phyloP scores from a whole-genome alignment of 2,113 vertebrate species.

The Rostratula benghalensis region DNA sequence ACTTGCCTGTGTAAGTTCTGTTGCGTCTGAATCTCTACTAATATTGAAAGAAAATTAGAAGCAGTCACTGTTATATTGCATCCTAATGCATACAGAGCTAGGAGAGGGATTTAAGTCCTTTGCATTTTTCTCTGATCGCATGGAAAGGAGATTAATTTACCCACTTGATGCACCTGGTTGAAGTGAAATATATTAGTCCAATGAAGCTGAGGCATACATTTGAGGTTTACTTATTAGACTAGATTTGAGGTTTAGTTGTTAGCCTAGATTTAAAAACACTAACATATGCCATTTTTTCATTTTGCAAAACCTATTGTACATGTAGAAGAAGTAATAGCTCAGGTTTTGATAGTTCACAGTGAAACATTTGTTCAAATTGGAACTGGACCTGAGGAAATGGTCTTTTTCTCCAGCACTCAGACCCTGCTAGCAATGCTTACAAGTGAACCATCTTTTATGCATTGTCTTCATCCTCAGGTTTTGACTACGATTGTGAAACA shows the following conservation, averaged over 20 bases:
- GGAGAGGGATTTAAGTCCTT: slow-evolving; percentile 4
- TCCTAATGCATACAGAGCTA: neutral
- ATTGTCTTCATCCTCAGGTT: neutral
- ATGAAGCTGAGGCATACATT: neutral
- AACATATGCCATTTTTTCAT: neutral
- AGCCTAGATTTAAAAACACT: neutral
- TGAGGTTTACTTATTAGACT: neutral
- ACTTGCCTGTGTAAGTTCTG: neutral
- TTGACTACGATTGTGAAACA: neutral
- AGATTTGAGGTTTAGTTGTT: neutral
- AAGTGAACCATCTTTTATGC: neutral
- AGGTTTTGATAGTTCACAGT: neutral
- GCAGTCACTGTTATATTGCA: neutral
- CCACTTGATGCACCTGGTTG: neutral
- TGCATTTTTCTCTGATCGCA: neutral
- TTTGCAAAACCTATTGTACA: neutral
- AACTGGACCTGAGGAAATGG: neutral
- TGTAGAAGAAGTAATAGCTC: neutral
- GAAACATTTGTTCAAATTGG: neutral
- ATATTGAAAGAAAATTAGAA: neutral
- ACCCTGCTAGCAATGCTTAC: neutral
- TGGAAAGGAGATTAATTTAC: neutral
- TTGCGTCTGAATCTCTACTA: neutral
- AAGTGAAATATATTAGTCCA: neutral
- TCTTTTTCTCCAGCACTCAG: neutral